phyloP scores from a whole-genome alignment of 2,797 vertebrate species.

The Hirundo rustica region DNA sequence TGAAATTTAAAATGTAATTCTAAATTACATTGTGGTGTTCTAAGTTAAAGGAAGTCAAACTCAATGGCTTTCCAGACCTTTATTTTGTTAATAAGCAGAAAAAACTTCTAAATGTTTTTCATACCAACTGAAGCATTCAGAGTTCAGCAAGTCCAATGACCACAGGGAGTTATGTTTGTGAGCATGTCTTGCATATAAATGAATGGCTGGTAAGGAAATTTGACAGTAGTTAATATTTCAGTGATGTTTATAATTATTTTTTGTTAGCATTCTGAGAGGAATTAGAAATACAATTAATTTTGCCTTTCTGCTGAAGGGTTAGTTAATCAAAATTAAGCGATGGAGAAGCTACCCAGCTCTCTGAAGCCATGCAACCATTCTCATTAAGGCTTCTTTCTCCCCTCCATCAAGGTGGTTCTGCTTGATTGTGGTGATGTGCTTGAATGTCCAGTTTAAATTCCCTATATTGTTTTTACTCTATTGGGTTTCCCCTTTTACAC shows the following conservation, averaged over 20 bases:
- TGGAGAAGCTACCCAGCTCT: not conserved
- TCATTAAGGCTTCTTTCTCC: not conserved
- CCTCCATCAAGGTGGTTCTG: not conserved
- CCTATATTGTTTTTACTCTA: no score
- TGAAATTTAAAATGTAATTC: not conserved
- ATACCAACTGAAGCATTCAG: not conserved
- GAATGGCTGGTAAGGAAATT: not conserved
- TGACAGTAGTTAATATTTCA: not conserved
- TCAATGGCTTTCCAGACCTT: not conserved
- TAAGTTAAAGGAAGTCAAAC: not conserved
- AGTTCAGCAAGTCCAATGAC: not conserved
- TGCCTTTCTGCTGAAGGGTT: not conserved
- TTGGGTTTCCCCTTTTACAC: no score
- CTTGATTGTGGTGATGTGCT: not conserved
- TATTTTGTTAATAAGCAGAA: not conserved
- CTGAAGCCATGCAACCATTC: not conserved
- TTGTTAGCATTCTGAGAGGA: not conserved
- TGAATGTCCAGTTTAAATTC: no score
- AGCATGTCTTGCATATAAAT: not conserved
- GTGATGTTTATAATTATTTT: not conserved
- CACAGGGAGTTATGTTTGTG: not conserved
- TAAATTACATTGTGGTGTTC: not conserved
- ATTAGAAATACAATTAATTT: not conserved
- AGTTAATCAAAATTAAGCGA: not conserved
- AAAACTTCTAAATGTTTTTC: not conserved